These are phyloP conservation scores for Apocheima hispidaria DNA, from an alignment of 2,888 invertebrate genomes.

Conservation along the genomic window DNA sequence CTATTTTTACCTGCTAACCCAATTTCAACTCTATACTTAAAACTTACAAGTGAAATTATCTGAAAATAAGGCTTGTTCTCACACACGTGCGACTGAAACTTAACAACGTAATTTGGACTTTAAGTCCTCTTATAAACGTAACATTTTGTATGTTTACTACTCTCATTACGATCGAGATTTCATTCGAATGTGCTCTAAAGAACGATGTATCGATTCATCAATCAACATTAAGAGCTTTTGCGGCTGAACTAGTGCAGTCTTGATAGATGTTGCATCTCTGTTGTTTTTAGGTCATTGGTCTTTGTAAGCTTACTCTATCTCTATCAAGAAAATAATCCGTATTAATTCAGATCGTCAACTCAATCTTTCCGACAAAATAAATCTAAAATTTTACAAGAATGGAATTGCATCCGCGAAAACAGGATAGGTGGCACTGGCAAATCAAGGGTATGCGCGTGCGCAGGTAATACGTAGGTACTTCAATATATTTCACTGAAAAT, in stretches of 20 bases:
- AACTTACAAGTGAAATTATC: conserved; percentile 24
- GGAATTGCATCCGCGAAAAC: too few relatives aligned
- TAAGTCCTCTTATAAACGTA: conserved; percentile 20
- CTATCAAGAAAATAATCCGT: neutral
- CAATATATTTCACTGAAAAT: too few relatives aligned
- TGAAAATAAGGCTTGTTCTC: conserved; percentile 12
- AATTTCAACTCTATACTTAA: conserved; percentile 26
- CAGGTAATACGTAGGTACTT: too few relatives aligned
- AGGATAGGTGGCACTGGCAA: too few relatives aligned
- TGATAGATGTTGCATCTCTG: conserved; percentile 27
- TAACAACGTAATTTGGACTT: conserved; percentile 26
- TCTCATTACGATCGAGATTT: conserved; percentile 33
- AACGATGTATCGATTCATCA: conserved; percentile 36
- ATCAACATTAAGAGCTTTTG: conserved; percentile 38
- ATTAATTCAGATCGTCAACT: neutral
- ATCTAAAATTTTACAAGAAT: too few relatives aligned
- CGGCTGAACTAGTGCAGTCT: conserved; percentile 22
- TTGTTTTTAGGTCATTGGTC: conserved; percentile 17
- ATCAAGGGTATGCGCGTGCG: too few relatives aligned
- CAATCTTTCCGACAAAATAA: too few relatives aligned
- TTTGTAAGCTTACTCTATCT: conserved; percentile 3
- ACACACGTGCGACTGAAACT: conserved; percentile 5
- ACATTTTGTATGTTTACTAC: conserved; percentile 14
- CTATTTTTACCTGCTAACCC: conserved; percentile 35
- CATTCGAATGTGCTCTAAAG: conserved; percentile 31